phyloP scores from a whole-genome alignment of 2,888 invertebrate genomes.

The Caenorhabditis wallacei region DNA sequence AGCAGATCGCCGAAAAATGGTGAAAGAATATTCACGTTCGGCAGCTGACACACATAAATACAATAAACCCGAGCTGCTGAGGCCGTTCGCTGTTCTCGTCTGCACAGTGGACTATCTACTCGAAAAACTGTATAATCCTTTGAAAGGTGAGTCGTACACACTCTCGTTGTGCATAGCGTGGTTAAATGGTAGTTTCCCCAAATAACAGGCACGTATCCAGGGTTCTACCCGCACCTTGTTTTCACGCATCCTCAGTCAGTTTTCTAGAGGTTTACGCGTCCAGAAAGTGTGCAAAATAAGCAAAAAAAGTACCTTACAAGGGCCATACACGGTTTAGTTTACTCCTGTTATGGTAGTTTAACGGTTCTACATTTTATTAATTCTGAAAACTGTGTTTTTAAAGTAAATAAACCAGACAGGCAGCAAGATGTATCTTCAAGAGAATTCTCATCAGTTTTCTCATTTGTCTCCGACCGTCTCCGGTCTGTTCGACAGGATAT shows the following conservation, averaged over 20 bases:
- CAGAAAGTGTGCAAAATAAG: conserved; percentile 63
- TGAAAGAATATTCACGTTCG: conserved; percentile 69
- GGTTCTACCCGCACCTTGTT: conserved; percentile 54
- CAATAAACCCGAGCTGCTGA: conserved; percentile 53
- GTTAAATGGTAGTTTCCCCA: conserved; percentile 8
- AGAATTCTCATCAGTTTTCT: conserved; percentile 53
- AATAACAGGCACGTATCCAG: background rate
- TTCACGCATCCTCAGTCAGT: conserved; percentile 62
- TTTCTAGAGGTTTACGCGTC: conserved; percentile 57
- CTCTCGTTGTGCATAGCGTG: background rate
- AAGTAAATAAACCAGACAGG: conserved; percentile 38
- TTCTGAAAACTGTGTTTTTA: background rate
- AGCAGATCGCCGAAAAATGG: conserved; percentile 58
- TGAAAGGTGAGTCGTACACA: conserved; percentile 21
- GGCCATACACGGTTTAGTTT: conserved; percentile 60
- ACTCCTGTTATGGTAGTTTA: conserved; percentile 66
- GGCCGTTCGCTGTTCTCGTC: conserved; percentile 60
- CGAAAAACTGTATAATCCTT: conserved; percentile 44
- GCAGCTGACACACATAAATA: conserved; percentile 68
- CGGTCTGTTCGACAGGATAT: conserved; percentile 73
- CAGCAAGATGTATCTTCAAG: conserved; percentile 15
- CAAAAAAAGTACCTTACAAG: conserved; percentile 47
- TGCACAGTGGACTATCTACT: conserved; percentile 68
- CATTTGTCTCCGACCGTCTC: conserved; percentile 72
- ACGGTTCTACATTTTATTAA: conserved; percentile 43